Conservation (phyloP, 1,140 invertebrate genomes). For the Helicoverpa zea region DNA sequence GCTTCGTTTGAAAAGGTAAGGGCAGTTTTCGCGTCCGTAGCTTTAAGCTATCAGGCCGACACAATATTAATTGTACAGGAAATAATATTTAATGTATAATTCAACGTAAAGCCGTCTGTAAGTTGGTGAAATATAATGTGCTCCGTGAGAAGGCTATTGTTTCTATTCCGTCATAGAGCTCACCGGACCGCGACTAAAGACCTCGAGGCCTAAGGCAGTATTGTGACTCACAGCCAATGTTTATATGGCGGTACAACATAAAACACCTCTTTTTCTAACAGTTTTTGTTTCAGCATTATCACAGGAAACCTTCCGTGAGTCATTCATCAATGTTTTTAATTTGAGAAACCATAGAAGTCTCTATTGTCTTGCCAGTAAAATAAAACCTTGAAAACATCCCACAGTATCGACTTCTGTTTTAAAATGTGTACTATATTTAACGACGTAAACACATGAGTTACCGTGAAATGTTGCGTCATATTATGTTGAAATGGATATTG, state of each 20-base stretch:
- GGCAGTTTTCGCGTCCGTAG: constrained; percentile 15
- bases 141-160: constrained; percentile 64
- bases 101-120: constrained; percentile 28
- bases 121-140: constrained; percentile 55
- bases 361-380: neutral
- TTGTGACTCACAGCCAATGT: constrained; percentile 48
- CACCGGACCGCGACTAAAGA: constrained; percentile 71
- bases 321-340: constrained; percentile 12
- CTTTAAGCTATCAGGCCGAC: constrained; percentile 4
- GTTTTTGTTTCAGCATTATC: constrained; percentile 26
- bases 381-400: neutral
- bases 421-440: constrained; percentile 20
- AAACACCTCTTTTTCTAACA: constrained; percentile 18
- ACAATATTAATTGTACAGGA: constrained; percentile 46
- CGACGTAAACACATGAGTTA: constrained; percentile 10
- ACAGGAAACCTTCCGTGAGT: constrained; percentile 32
- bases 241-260: constrained; percentile 34
- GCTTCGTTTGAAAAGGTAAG: neutral
- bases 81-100: constrained; percentile 42
- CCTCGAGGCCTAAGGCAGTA: constrained; percentile 53
- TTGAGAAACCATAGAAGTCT: constrained; percentile 12
- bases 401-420: neutral
- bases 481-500: constrained; percentile 31
- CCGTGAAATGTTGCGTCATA: constrained; percentile 32
- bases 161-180: constrained; percentile 60